Base-by-base conservation (phyloP, 1,140 invertebrate species). In the Psix sp. region DNA sequence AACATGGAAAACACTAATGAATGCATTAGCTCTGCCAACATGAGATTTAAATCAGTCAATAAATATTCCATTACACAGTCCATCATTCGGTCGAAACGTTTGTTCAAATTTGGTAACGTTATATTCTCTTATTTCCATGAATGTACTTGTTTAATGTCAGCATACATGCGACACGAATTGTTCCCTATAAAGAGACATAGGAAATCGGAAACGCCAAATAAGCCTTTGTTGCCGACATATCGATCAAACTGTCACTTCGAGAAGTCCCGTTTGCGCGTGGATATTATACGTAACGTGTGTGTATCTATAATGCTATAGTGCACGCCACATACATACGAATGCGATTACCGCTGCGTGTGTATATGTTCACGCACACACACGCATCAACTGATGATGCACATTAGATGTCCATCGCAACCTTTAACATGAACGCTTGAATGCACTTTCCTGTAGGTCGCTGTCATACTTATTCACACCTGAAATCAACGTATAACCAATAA, bases 181-280 rank as follows among this genome's bases (percentile, higher is more conserved):
- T 66, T 49, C 60, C 31, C 60, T 73, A 74, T 74, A 74, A 67
- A 68, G 71, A 67, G 62, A 63, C 56, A 71, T 70, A 75, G 73
- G 73, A 75, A 70, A 66, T 75, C 59, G 73, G 73, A 75, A 70
- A 75, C 66, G 54, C 65, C 65, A 75, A 75, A 75, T 75, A 75
- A 71, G 73, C 73, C 65, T 70, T 75, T 66, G 66, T 75, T 71
- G 66, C 42, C 73, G 73, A 70, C 73, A 71, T 75, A 75, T 75
- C 73, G 73, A 75, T 75, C 73, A 75, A 75, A 75, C 73, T 75
- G 73, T 75, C 73, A 71, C 73, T 75, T 66, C 33, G 60, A 59
- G 59, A 70, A 75, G 72, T 75, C 65, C 72, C 65, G 72, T 68
- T 75, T 65, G 65, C 72, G 72, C 65, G 72, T 75, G 72, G 63